Conservation (phyloP, 1,140 invertebrate species). For the Heliconius hermathena region DNA sequence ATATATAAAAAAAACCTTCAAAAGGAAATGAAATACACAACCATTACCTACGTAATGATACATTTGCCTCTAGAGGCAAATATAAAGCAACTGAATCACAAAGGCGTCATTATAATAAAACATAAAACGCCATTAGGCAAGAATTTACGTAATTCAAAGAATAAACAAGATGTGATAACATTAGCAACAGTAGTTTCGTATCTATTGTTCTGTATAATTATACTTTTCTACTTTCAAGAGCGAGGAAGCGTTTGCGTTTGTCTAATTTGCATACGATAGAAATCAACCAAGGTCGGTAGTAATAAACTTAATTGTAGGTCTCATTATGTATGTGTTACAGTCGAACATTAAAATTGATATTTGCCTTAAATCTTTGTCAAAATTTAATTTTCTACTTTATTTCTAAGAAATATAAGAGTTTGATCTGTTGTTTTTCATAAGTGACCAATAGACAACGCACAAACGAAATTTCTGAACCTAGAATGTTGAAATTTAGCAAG, state of each 20-base stretch:
- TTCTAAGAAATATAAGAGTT: no score
- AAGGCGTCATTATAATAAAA: constrained; percentile 1
- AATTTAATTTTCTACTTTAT: no score
- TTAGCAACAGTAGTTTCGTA: background rate
- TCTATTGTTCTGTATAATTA: constrained; percentile 23
- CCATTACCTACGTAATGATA: no score
- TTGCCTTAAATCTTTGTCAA: no score
- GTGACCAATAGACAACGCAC: no score
- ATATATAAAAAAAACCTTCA: no score
- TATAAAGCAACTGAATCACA: background rate
- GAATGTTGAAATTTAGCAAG: no score
- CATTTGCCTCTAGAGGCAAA: background rate
- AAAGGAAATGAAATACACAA: no score
- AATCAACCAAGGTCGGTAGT: constrained; percentile 59
- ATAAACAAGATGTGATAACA: constrained; percentile 3
- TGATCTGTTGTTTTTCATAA: no score
- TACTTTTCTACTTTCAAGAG: constrained; percentile 32
- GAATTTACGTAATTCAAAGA: constrained; percentile 3
- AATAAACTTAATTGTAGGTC: constrained; percentile 59
- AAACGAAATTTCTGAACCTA: no score
- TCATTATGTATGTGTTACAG: constrained; percentile 6
- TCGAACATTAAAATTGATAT: background rate
- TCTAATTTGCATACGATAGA: constrained; percentile 51
- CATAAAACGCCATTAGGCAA: background rate
- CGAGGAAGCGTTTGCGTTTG: constrained; percentile 23